Base-by-base conservation (phyloP, 1,140 invertebrate species). In the Dendroctonus valens region DNA sequence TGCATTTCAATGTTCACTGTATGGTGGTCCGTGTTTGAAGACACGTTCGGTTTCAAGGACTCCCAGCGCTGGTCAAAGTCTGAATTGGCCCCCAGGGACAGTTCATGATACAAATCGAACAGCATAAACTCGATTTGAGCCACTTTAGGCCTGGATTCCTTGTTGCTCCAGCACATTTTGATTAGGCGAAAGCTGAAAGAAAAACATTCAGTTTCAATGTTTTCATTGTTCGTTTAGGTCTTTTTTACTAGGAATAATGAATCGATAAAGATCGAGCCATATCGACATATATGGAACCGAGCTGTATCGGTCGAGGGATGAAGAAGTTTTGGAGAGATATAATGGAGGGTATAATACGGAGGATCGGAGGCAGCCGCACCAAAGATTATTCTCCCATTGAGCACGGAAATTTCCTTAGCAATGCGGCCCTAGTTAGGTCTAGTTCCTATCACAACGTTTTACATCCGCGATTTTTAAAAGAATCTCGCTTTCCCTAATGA, bases 31-130 rank as follows among this genome's bases (percentile, higher is more conserved):
- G 81, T 77, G 61, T 83, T 84, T 6, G 85, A 80, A 49, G 85
- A 83, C 51, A 80, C 81, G 75, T 88, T 88, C 15, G 83, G 86
- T 76, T 85, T 86, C 39, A 87, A 79, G 44, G 75, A 81, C 60
- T 86, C 83, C 87, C 87, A 90, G 48, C 87, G 82, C 39, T 81
- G 81, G 65, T 91, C 87, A 73, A 91, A 91, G 73, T 89, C 86
- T 26, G 26, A 26, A 67, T 12, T 72, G 42, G 72, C 59, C 39
- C 66, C 64, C n/a, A 62, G 73, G n/a, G n/a, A n/a, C n/a, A n/a
- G 6, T 59, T 41, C 78, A 40, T 75, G 75, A 65, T 82, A 76
- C 6, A 87, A 73, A 69, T 85, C 83, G n/a, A 80, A 74, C 7
- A 89, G 71, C 59, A 87, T 82, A 6, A 81, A 76, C 46, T 85